phyloP scores from a whole-genome alignment of 2,797 vertebrate genomes.

The Pseudocheirus occidentalis region DNA sequence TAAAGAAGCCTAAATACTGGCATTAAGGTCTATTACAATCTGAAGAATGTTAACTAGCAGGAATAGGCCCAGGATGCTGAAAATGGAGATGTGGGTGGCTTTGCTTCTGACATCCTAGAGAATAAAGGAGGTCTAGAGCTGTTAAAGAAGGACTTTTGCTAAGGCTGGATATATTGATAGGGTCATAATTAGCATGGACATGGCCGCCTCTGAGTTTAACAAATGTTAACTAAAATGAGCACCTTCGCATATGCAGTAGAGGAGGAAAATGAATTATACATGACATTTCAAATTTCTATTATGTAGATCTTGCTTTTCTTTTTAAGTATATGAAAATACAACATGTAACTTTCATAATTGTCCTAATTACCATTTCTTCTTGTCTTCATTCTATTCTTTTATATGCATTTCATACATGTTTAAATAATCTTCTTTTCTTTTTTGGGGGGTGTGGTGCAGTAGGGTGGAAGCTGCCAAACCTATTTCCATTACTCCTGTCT shows the following conservation, averaged over 20 bases:
- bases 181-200: constrained; percentile 92
- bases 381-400: neutral
- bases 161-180: constrained; percentile 90
- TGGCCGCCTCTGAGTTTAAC: constrained; percentile 91
- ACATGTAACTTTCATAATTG: neutral
- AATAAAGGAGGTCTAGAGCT: constrained; percentile 86
- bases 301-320: neutral
- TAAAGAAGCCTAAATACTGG: constrained; percentile 18
- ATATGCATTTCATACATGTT: constrained; percentile 3
- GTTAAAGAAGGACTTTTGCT: constrained; percentile 87
- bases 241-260: constrained; percentile 78
- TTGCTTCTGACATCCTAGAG: constrained; percentile 7
- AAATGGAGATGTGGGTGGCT: neutral
- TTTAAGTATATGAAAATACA: constrained; percentile 4
- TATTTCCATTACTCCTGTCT: neutral
- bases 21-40: neutral
- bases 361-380: constrained; percentile 2
- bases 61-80: constrained; percentile 34
- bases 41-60: neutral
- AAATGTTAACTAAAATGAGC: neutral
- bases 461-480: neutral
- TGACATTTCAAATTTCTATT: constrained; percentile 5
- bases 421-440: constrained; percentile 51
- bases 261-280: neutral
- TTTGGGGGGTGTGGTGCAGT: neutral